phyloP scores from a whole-genome alignment of 2,888 invertebrate genomes.

The Clivina fossor region DNA sequence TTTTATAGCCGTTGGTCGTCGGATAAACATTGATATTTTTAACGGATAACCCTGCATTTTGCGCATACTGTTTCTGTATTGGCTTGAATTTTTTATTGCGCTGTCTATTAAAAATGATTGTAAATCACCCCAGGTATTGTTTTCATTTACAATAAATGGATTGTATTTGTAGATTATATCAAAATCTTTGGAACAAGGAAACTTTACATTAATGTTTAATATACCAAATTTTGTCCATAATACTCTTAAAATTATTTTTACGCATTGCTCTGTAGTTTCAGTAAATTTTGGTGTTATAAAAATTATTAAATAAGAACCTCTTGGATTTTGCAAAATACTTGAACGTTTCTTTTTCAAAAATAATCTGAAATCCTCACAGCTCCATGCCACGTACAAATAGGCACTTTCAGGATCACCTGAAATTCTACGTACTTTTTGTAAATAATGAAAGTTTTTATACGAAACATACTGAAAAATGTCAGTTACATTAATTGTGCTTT shows the following conservation, averaged over 20 bases:
- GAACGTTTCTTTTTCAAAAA: not conserved
- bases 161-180: slow-evolving; percentile 4
- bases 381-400: slow-evolving; percentile 2
- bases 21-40: slow-evolving; percentile 48
- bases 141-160: slow-evolving; percentile 5
- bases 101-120: slow-evolving; percentile 6
- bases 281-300: slow-evolving; percentile 6
- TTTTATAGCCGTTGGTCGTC: slow-evolving; percentile 44
- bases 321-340: slow-evolving; percentile 13
- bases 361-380: slow-evolving; percentile 10
- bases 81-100: not conserved
- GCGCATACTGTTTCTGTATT: slow-evolving; percentile 12
- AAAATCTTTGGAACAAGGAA: slow-evolving; percentile 10
- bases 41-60: slow-evolving; percentile 50
- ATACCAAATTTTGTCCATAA: slow-evolving; percentile 21
- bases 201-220: slow-evolving; percentile 11
- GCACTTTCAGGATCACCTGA: slow-evolving; percentile 14
- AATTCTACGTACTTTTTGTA: slow-evolving; percentile 7
- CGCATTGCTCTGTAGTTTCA: not conserved
- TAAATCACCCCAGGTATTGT: slow-evolving; percentile 16
- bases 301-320: slow-evolving; percentile 19
- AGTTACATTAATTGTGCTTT: not conserved
- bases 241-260: not conserved
- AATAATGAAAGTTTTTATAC: not conserved
- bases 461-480: not conserved